Evolutionary conservation across 2,113 vertebrate genomes (phyloP).

Genomic region (Ailurus styani): DNA sequence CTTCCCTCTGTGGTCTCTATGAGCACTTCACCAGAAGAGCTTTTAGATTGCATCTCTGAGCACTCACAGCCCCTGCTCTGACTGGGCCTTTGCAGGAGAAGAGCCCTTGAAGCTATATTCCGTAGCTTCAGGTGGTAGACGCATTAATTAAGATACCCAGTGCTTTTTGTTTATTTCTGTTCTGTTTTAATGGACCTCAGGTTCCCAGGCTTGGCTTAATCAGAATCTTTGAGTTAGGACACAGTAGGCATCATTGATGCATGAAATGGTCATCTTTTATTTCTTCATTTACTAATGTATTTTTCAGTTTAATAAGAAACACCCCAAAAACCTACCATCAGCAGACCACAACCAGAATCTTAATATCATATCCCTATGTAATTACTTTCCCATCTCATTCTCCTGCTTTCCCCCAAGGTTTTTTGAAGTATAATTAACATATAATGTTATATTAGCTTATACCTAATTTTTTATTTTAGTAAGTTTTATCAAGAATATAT

Average conservation of each 20-base stretch:
- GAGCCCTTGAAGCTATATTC: background rate
- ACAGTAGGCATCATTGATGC: background rate
- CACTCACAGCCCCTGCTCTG: no score
- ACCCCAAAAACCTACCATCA: background rate
- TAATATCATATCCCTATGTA: background rate
- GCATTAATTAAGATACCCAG: background rate
- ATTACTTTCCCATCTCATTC: background rate
- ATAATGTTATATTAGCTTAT: background rate
- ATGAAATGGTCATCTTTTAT: background rate
- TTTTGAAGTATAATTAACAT: background rate
- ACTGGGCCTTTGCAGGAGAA: no score
- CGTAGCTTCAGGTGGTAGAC: background rate
- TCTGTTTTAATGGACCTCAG: background rate
- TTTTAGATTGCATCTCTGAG: background rate
- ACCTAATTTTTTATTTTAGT: background rate
- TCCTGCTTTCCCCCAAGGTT: background rate
- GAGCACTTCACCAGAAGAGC: background rate
- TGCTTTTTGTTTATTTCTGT: background rate
- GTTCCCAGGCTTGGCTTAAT: background rate
- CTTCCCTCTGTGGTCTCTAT: background rate
- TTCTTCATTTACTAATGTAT: background rate
- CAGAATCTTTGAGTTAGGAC: background rate
- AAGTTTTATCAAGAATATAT: background rate
- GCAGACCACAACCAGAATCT: background rate
- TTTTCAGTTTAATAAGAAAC: background rate